phyloP scores from a whole-genome alignment of 2,113 vertebrate genomes.

The Thinocorus orbignyianus region DNA sequence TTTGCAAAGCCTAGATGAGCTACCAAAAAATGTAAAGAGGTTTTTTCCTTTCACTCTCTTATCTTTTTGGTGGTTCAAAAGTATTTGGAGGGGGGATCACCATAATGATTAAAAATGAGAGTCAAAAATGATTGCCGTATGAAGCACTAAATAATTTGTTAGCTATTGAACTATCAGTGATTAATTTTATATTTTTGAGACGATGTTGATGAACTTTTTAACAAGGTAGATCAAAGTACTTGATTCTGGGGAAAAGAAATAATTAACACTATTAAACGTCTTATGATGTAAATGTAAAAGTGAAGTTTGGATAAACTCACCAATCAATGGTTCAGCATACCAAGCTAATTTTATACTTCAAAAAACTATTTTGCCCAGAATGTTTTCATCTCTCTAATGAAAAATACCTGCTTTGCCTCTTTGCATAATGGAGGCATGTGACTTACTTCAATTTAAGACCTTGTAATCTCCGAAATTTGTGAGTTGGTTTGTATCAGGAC shows the following conservation, averaged over 20 bases:
- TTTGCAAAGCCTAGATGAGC: not conserved
- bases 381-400: not conserved
- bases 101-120: not conserved
- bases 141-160: not conserved
- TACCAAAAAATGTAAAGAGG: not conserved
- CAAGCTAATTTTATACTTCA: not conserved
- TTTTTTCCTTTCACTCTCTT: not conserved
- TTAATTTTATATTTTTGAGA: not conserved
- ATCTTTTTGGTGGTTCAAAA: not conserved
- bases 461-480: not conserved
- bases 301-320: not conserved
- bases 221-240: not conserved
- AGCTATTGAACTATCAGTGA: not conserved
- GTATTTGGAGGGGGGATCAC: not conserved
- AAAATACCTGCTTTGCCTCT: not conserved
- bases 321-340: not conserved
- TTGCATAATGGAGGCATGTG: not conserved
- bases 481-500: not conserved
- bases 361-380: not conserved
- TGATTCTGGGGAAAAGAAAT: not conserved
- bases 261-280: not conserved
- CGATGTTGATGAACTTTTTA: not conserved
- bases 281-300: not conserved
- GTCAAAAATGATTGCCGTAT: accelerated
- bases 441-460: not conserved